Evolutionary conservation across 2,113 vertebrate genomes (phyloP), one percentile per base, ranked within the genome.

Genomic region (Pteruthius melanotis): DNA sequence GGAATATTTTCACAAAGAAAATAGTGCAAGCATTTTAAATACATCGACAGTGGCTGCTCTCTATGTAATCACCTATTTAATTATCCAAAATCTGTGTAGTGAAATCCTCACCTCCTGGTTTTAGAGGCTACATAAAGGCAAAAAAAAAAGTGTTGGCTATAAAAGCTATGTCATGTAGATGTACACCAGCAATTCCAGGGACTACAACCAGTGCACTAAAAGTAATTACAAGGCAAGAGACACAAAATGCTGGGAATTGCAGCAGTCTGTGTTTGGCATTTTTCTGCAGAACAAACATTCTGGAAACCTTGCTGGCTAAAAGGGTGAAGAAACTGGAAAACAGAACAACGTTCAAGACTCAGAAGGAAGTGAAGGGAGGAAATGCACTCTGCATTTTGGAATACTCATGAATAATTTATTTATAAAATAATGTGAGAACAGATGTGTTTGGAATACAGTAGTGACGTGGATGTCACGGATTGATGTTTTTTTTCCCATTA

Each of bases 341-440:
- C 1, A 9, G 35, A 54, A 54, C 0, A 8, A 89, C 84, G 18
- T 14, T 84, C 10, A 26, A 39, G 23, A 18, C 16, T 40, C 35
- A 5, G 31, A 52, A 75, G n/a, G 40, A 54, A 63, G 2, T 9
- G 30, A 69, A 61, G 31, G 49, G n/a, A 69, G 15, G 50, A 80
- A 78, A 44, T 14, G 31, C 21, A 74, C 11, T 31, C 5, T 56
- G 31, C 7, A 16, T 44, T 54, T 44, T 3, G 7, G 23, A 87
- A 26, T 39, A 3, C 2, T 27, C 5, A 8, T n/a, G 15, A 33
- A 30, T 42, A 40, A 4, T 53, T 61, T 22, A 27, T 24, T 4
- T 1, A 13, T 3, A n/a, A 63, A 52, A 20, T 1, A 40, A 6
- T 0, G 1, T 30, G 23, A 50, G 42, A 59, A 3, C 3, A 8